Evolutionary conservation across 2,797 vertebrate genomes (phyloP).

Genomic region (Dallia pectoralis): DNA sequence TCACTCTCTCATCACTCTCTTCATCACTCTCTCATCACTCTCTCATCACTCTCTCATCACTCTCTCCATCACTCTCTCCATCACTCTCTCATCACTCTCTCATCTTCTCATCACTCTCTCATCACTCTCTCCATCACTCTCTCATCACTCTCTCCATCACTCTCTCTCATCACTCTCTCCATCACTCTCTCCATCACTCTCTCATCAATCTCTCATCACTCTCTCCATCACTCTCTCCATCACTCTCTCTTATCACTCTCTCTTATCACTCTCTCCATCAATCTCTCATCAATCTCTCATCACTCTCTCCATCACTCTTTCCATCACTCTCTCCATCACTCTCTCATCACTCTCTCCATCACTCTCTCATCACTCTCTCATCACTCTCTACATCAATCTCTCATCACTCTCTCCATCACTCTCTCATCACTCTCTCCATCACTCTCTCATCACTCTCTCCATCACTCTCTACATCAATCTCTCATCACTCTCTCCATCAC

Average conservation of each 20-base stretch:
- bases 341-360: too few relatives aligned
- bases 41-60: neutral
- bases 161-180: neutral
- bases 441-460: neutral
- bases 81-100: too few relatives aligned
- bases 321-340: neutral
- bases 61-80: neutral
- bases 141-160: neutral
- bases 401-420: neutral
- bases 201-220: neutral
- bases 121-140: neutral
- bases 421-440: neutral
- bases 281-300: slow-evolving; percentile 29
- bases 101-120: neutral
- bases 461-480: neutral
- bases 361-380: too few relatives aligned
- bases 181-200: slow-evolving; percentile 27
- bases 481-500: neutral
- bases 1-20: too few relatives aligned
- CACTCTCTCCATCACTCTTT: too few relatives aligned
- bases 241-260: neutral
- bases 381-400: neutral
- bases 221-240: neutral
- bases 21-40: neutral
- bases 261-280: neutral